Evolutionary conservation across 2,888 invertebrate species (phyloP).

Genomic region (Trypoxylon attenuatum): DNA sequence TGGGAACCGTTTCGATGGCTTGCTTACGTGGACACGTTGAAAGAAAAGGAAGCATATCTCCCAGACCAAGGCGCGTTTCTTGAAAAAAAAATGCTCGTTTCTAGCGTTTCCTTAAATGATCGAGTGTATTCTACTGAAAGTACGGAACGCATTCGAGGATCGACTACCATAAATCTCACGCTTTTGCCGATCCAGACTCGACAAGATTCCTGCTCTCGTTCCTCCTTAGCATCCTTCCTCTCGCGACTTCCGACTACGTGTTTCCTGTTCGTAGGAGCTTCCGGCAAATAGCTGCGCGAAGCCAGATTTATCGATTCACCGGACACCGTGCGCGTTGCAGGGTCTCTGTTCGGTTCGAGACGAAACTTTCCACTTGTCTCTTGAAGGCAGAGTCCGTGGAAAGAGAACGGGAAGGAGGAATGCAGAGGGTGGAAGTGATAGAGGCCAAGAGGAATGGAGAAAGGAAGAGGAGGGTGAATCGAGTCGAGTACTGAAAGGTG

Average conservation of each 20-base stretch:
- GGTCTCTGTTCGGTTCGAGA: constrained; percentile 38
- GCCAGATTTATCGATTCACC: constrained; percentile 52
- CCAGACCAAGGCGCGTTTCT: too few relatives aligned
- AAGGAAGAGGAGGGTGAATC: too few relatives aligned
- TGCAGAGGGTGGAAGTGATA: too few relatives aligned
- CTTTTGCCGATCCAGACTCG: constrained; percentile 21
- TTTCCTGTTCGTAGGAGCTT: constrained; percentile 46
- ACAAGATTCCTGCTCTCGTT: constrained; percentile 28
- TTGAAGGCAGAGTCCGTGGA: constrained; percentile 29
- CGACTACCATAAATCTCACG: constrained; percentile 47
- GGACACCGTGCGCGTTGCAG: too few relatives aligned
- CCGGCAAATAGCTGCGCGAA: constrained; percentile 46
- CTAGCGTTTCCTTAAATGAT: constrained; percentile 33
- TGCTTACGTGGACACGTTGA: background rate
- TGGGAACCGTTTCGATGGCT: constrained; percentile 3
- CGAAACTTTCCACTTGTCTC: constrained; percentile 21
- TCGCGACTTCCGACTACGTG: constrained; percentile 32
- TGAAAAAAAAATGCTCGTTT: constrained; percentile 19
- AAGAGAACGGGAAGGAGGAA: too few relatives aligned
- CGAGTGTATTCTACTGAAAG: constrained; percentile 24
- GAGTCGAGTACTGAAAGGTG: too few relatives aligned
- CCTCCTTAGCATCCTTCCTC: constrained; percentile 9
- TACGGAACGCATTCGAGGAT: constrained; percentile 45
- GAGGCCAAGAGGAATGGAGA: too few relatives aligned
- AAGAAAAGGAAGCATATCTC: background rate